A percentile compares a stretch with the other conserved stretches of the same genome.
These are phyloP conservation scores for Serinus canaria DNA, from an alignment of 2,113 vertebrate genomes.

Conservation along the genomic window DNA sequence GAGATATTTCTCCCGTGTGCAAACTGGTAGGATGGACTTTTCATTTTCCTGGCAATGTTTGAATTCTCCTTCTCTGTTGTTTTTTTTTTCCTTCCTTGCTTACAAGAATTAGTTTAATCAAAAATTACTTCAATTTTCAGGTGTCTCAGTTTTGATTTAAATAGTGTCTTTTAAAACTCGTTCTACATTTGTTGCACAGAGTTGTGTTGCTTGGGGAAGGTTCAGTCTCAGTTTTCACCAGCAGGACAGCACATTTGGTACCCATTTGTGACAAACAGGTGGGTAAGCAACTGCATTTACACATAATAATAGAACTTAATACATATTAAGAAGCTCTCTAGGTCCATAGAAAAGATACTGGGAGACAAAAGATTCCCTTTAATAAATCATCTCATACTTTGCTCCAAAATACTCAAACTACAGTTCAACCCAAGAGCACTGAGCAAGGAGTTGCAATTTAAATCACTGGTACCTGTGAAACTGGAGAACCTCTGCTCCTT, in stretches of 20 bases:
- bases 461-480: not conserved
- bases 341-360: not conserved
- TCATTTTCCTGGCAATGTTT: not conserved
- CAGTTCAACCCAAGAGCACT: not conserved
- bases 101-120: not conserved
- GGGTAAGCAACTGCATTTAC: not conserved
- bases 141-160: not conserved
- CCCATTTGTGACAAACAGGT: not conserved
- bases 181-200: not conserved
- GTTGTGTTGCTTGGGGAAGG: not conserved
- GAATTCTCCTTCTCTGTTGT: not conserved
- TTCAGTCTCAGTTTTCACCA: not conserved
- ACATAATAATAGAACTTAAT: not conserved
- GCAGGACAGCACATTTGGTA: not conserved
- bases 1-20: constrained; percentile 68
- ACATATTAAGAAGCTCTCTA: not conserved
- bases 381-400: not conserved
- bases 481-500: not conserved
- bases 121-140: not conserved
- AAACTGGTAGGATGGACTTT: constrained; percentile 55
- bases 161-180: not conserved
- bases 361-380: not conserved
- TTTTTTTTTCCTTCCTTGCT: not conserved
- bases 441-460: not conserved
- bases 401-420: not conserved